Evolutionary conservation across 2,888 invertebrate genomes (phyloP).

Genomic region (Machimus atricapillus): DNA sequence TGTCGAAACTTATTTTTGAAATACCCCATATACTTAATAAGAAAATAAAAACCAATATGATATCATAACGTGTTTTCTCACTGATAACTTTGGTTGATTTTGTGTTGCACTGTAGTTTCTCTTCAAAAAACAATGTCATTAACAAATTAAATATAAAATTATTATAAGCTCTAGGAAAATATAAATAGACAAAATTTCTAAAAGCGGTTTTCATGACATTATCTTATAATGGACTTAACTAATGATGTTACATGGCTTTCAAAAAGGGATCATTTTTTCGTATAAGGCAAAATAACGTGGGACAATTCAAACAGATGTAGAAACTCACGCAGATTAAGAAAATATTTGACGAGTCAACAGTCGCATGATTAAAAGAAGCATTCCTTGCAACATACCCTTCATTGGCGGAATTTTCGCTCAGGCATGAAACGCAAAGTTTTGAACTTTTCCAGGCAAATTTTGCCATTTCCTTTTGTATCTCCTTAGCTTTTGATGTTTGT

Average conservation of each 20-base stretch:
- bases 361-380: neutral
- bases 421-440: neutral
- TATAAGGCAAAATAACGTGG: neutral
- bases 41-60: too few relatives aligned
- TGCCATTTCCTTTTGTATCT: conserved; percentile 3
- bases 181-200: too few relatives aligned
- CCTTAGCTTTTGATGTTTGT: neutral
- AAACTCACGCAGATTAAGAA: neutral
- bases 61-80: too few relatives aligned
- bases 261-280: neutral
- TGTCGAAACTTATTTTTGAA: too few relatives aligned
- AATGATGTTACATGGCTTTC: neutral
- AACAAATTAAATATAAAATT: too few relatives aligned
- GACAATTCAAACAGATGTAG: neutral
- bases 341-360: neutral
- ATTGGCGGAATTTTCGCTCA: neutral
- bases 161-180: too few relatives aligned
- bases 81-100: too few relatives aligned
- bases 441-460: conserved; percentile 12
- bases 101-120: too few relatives aligned
- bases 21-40: too few relatives aligned
- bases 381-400: neutral
- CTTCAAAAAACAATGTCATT: too few relatives aligned
- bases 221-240: neutral
- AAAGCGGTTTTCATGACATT: neutral